phyloP scores from a whole-genome alignment of 2,888 invertebrate species.

The Zhuqinia jingwanae region DNA sequence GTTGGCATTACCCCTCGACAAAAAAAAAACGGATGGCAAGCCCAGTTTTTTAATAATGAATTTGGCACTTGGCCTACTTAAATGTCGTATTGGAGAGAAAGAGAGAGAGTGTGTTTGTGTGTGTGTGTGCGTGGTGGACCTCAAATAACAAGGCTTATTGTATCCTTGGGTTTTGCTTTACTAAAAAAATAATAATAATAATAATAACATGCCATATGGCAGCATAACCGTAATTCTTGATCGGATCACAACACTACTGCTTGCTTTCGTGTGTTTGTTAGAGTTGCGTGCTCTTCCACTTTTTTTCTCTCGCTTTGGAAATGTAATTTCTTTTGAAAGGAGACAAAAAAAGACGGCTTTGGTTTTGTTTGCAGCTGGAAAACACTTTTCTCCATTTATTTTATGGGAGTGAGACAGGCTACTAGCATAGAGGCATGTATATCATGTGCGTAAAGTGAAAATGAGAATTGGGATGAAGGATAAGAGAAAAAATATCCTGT shows the following conservation, averaged over 20 bases:
- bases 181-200: not conserved
- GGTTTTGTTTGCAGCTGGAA: too few species aligned
- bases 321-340: not conserved
- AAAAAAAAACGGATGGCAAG: not conserved
- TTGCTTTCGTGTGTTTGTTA: too few species aligned
- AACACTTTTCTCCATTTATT: not conserved
- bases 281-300: too few species aligned
- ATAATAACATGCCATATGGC: not conserved
- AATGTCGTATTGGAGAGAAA: not conserved
- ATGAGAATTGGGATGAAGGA: not conserved
- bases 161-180: too few species aligned
- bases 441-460: not conserved
- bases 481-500: too few species aligned
- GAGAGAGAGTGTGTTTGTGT: not conserved
- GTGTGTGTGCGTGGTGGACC: not conserved
- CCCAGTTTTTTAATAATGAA: conserved; percentile 19
- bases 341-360: not conserved
- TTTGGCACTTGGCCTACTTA: conserved; percentile 47
- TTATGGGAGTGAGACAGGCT: not conserved
- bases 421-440: not conserved
- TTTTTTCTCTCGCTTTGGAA: too few species aligned
- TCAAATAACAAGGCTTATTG: too few species aligned
- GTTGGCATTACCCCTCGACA: not conserved
- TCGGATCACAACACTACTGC: too few species aligned
- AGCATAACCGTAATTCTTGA: not conserved